Evolutionary conservation across 2,113 vertebrate genomes (phyloP).

Genomic region (Gavialis gangeticus): DNA sequence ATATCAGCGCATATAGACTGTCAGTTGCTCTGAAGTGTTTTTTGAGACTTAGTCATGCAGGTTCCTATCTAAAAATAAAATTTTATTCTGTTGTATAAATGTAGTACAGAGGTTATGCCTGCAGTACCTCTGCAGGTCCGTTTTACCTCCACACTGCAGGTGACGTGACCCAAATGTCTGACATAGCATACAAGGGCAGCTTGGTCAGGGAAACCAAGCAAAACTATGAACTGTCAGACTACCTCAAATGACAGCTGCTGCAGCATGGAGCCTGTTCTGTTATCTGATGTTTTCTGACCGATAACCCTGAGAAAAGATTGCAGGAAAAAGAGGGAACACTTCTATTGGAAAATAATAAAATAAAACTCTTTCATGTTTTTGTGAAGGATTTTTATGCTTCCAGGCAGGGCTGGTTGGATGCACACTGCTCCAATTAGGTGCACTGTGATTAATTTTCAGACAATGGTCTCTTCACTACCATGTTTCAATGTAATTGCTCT

Average conservation of each 20-base stretch:
- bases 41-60: background rate
- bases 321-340: background rate
- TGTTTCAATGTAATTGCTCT: background rate
- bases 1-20: background rate
- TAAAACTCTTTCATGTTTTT: background rate
- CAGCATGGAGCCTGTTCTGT: background rate
- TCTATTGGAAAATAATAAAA: background rate
- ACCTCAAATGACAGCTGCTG: background rate
- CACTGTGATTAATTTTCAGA: background rate
- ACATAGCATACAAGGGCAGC: accelerated
- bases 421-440: too few relatives aligned
- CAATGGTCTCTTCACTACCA: background rate
- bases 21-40: background rate
- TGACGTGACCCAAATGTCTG: background rate
- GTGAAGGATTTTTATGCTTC: background rate
- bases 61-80: background rate
- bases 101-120: background rate
- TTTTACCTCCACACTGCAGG: background rate
- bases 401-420: too few relatives aligned
- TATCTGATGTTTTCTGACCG: background rate
- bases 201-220: constrained; percentile 12
- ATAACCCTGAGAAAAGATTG: background rate
- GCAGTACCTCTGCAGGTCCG: background rate
- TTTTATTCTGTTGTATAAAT: background rate
- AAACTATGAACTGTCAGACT: background rate